Evolutionary conservation across 1,140 invertebrate genomes (phyloP).

Genomic region (Drosophila neocordata): DNA sequence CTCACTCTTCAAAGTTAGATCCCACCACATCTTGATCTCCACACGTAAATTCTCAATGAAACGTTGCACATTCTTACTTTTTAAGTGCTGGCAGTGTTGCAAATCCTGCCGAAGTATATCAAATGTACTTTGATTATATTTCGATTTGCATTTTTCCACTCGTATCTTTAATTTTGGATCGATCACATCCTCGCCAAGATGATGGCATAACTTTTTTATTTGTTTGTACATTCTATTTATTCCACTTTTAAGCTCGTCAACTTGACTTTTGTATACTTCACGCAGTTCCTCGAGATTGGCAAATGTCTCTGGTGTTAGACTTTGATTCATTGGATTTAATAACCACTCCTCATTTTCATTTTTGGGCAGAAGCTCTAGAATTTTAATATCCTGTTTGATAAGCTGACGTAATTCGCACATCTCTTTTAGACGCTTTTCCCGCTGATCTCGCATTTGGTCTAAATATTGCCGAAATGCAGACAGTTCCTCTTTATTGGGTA

Average conservation of each 20-base stretch:
- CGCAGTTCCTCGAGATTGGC: slow-evolving; percentile 33
- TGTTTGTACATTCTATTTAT: slow-evolving; percentile 83
- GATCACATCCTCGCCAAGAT: slow-evolving; percentile 81
- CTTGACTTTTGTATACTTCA: slow-evolving; percentile 52
- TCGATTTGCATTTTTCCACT: slow-evolving; percentile 28
- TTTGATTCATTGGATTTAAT: slow-evolving; percentile 57
- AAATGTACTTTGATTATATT: slow-evolving; percentile 83
- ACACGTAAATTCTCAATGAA: slow-evolving; percentile 88
- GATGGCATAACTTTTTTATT: slow-evolving; percentile 85
- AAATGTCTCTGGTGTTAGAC: slow-evolving; percentile 51
- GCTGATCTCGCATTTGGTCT: slow-evolving; percentile 31
- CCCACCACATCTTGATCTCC: slow-evolving; percentile 89
- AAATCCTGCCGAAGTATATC: slow-evolving; percentile 85
- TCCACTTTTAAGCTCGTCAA: slow-evolving; percentile 76
- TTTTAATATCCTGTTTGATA: slow-evolving; percentile 56
- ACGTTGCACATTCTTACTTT: slow-evolving; percentile 86
- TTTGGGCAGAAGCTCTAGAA: slow-evolving; percentile 45
- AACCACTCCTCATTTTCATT: slow-evolving; percentile 49
- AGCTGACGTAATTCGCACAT: slow-evolving; percentile 43
- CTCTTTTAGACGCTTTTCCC: slow-evolving; percentile 32
- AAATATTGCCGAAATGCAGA: slow-evolving; percentile 48
- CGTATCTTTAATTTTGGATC: slow-evolving; percentile 13
- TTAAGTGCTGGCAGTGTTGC: slow-evolving; percentile 86
- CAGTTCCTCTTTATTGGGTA: slow-evolving; percentile 55
- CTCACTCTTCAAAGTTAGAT: slow-evolving; percentile 87